Conservation (phyloP, 2,113 vertebrate genomes). For the Pollachius pollachius region DNA sequence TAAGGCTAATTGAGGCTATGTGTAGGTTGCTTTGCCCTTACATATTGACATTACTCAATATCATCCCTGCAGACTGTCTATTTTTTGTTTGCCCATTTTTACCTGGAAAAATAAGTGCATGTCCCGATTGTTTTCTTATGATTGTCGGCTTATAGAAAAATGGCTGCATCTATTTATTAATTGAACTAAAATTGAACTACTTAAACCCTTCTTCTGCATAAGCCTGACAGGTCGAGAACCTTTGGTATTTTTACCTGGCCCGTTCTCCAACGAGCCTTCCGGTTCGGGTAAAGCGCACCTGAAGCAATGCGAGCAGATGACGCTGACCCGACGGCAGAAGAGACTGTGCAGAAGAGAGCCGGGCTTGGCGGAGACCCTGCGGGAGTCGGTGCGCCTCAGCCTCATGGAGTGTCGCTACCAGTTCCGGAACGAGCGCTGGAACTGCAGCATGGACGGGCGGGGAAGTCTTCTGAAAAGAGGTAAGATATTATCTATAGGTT, state of each 20-base stretch:
- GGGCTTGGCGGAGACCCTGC: slow-evolving; percentile 89
- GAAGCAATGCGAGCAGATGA: slow-evolving; percentile 95
- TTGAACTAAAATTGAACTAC: no score
- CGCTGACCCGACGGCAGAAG: slow-evolving; percentile 87
- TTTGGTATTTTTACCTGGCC: slow-evolving; percentile 81
- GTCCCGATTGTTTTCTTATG: no score
- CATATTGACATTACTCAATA: no score
- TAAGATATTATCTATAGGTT: slow-evolving; percentile 47
- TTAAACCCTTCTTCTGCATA: neutral
- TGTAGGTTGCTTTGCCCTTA: no score
- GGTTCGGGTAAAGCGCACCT: slow-evolving; percentile 78
- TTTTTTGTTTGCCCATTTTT: no score
- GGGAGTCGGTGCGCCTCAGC: slow-evolving; percentile 88
- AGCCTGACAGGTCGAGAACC: slow-evolving; percentile 93
- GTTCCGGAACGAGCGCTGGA: slow-evolving; percentile 95
- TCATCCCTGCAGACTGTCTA: no score
- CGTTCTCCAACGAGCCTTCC: slow-evolving; percentile 69
- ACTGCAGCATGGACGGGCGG: slow-evolving; percentile 93
- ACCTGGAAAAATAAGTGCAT: no score
- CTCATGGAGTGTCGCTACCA: slow-evolving; percentile 93
- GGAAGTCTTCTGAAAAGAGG: slow-evolving; percentile 92
- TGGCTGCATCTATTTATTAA: no score
- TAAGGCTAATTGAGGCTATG: no score
- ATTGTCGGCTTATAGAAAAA: no score
- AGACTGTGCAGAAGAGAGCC: slow-evolving; percentile 91